Conservation (phyloP, 2,113 vertebrate genomes). For the Aix galericulata region DNA sequence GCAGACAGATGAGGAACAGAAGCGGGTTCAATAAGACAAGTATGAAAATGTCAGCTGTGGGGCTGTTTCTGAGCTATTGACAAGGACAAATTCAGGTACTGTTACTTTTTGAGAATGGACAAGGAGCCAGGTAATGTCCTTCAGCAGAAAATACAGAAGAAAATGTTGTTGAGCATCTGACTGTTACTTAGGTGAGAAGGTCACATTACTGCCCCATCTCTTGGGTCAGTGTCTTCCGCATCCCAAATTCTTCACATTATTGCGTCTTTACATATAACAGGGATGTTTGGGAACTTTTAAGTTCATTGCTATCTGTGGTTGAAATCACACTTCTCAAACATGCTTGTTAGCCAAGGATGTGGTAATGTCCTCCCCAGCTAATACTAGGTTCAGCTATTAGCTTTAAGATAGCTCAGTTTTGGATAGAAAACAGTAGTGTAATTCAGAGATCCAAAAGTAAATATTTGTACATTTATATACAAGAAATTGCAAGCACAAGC, state of each 20-base stretch:
- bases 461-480: neutral
- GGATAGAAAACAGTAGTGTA: neutral
- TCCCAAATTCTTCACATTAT: neutral
- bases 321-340: neutral
- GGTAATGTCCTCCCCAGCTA: neutral
- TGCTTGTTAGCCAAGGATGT: neutral
- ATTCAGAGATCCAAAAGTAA: neutral
- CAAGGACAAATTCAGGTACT: neutral
- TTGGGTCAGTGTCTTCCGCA: neutral
- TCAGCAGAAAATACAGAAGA: neutral
- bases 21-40: neutral
- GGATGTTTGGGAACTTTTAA: neutral
- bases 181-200: neutral
- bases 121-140: neutral
- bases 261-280: neutral
- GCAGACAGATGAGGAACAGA: too few relatives aligned
- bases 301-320: neutral
- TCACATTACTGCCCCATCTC: too few relatives aligned
- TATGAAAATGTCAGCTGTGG: neutral
- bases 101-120: neutral
- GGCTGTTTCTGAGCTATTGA: neutral
- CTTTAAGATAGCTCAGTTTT: neutral
- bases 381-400: neutral
- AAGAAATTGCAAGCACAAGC: neutral
- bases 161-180: neutral